Percentiles rank a stretch among this genome's conserved stretches.
Evolutionary conservation across 1,140 invertebrate genomes (phyloP).

Genomic region (Leptinotarsa texana): DNA sequence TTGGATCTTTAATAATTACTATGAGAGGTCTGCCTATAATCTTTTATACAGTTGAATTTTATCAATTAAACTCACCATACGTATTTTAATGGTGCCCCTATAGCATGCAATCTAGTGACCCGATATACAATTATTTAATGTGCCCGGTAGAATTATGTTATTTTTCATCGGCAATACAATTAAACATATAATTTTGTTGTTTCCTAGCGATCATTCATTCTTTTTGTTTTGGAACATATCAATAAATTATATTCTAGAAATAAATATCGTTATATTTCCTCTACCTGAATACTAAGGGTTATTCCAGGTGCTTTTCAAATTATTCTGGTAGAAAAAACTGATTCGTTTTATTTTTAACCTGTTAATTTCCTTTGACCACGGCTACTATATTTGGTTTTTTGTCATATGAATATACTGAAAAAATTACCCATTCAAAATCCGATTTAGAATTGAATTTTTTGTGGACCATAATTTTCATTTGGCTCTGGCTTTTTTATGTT

Average conservation of each 20-base stretch:
- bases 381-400: too few relatives aligned
- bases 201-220: constrained; percentile 23
- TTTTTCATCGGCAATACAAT: constrained; percentile 19
- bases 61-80: constrained; percentile 45
- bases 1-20: constrained; percentile 39
- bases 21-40: constrained; percentile 37
- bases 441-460: too few relatives aligned
- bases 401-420: too few relatives aligned
- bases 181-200: constrained; percentile 29
- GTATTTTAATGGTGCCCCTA: constrained; percentile 42
- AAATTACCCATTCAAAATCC: too few relatives aligned
- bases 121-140: constrained; percentile 43
- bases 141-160: constrained; percentile 34
- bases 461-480: too few relatives aligned
- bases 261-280: background rate
- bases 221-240: constrained; percentile 18
- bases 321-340: too few relatives aligned
- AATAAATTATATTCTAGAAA: constrained; percentile 7
- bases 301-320: too few relatives aligned
- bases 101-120: constrained; percentile 38
- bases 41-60: constrained; percentile 48
- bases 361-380: too few relatives aligned
- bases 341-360: too few relatives aligned
- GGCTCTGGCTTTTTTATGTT: too few relatives aligned
- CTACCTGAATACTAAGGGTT: background rate